A percentile compares a stretch with the other conserved stretches of the same genome.
Conservation (phyloP, 2,113 vertebrate genomes). For the Melanerpes formicivorus region DNA sequence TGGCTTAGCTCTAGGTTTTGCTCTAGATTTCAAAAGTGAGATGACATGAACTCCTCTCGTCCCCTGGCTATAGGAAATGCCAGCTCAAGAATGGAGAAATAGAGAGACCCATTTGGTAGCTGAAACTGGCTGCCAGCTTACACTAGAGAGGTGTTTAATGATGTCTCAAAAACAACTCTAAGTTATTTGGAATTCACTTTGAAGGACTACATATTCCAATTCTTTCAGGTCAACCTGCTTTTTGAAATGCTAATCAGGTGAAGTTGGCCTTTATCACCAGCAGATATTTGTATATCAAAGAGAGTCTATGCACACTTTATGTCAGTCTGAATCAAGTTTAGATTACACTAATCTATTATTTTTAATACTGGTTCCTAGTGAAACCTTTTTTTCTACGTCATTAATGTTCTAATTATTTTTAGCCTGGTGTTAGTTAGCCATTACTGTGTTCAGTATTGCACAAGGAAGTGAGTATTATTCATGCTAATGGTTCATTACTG, state of each 20-base stretch:
- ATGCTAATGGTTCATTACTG: constrained; percentile 11
- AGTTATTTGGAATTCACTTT: constrained; percentile 43
- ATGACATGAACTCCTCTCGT: background rate
- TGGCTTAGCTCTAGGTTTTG: background rate
- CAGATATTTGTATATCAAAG: constrained; percentile 64
- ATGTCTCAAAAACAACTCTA: background rate
- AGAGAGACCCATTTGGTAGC: background rate
- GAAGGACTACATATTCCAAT: constrained; percentile 2
- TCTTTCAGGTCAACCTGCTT: constrained; percentile 51
- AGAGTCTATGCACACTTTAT: background rate
- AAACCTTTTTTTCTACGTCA: constrained; percentile 16
- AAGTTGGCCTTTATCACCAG: constrained; percentile 29
- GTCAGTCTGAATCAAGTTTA: background rate
- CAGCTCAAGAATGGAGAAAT: background rate
- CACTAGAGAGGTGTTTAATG: background rate
- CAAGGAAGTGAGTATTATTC: constrained; percentile 13
- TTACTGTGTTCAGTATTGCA: constrained; percentile 1
- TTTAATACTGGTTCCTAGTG: constrained; percentile 44
- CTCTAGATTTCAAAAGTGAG: background rate
- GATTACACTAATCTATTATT: background rate
- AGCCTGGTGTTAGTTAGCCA: background rate
- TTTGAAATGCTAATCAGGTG: constrained; percentile 64
- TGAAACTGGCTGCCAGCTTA: background rate
- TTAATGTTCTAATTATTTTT: constrained; percentile 46
- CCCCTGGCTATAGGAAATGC: background rate